phyloP scores from a whole-genome alignment of 2,113 vertebrate genomes.

The Pan troglodytes region NHGRI_mPanTro3-v2.1_pri NC_072402.2:131556001-131556500 shows the following conservation, averaged over 20 bases:
- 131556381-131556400: not conserved
- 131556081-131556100: not conserved
- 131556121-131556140: not conserved
- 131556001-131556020: too few species aligned
- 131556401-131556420: not conserved
- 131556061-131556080: not conserved
- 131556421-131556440: not conserved
- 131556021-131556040: rapidly evolving
- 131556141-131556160: not conserved
- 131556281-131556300: not conserved
- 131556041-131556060: not conserved
- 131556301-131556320: rapidly evolving
- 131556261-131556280: not conserved
- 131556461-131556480: not conserved
- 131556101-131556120: not conserved
- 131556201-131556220: not conserved
- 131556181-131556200: rapidly evolving
- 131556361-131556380: not conserved
- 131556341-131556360: not conserved
- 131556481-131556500: not conserved
- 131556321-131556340: not conserved
- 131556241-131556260: not conserved
- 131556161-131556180: not conserved
- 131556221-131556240: not conserved
- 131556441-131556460: not conserved